These are phyloP conservation scores for Drosophila baimaii DNA, from an alignment of 1,140 invertebrate genomes.

Conservation along the genomic window DNA sequence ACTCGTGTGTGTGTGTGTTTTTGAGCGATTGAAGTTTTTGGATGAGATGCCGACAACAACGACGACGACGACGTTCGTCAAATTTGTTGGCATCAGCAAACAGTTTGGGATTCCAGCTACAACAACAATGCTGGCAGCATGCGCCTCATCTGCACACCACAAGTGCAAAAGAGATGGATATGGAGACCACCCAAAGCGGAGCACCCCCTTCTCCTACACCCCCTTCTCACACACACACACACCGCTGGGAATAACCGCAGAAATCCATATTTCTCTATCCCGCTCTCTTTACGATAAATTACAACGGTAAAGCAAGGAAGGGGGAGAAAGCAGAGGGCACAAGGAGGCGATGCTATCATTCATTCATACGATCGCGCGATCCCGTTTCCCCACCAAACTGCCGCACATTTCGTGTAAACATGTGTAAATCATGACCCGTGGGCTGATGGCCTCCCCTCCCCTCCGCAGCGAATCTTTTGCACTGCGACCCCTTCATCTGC, in stretches of 20 bases:
- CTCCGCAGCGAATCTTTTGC: conserved; percentile 61
- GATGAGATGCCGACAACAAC: conserved; percentile 66
- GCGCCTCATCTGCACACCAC: conserved; percentile 24
- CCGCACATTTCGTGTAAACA: conserved; percentile 69
- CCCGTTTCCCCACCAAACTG: conserved; percentile 5
- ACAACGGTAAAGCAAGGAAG: conserved; percentile 41
- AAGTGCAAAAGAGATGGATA: conserved; percentile 20
- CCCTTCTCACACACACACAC: background rate
- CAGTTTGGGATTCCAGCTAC: conserved; percentile 59
- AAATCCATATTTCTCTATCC: conserved; percentile 78
- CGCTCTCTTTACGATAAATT: conserved; percentile 70
- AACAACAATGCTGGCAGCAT: conserved; percentile 53
- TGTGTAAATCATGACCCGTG: conserved; percentile 81
- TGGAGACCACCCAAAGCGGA: conserved; percentile 64
- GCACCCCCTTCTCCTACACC: conserved; percentile 1
- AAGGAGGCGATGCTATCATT: conserved; percentile 62
- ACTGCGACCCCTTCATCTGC: conserved; percentile 53
- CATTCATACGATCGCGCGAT: conserved; percentile 55
- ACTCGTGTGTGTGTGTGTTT: conserved; percentile 5
- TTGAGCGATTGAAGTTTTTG: conserved; percentile 77
- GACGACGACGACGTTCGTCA: conserved; percentile 78
- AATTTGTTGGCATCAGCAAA: conserved; percentile 82
- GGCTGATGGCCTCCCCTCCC: conserved; percentile 67
- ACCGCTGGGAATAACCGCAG: conserved; percentile 52
- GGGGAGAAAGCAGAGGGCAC: background rate